Evolutionary conservation across 2,797 vertebrate species (phyloP).

Genomic region (Pampus argenteus): DNA sequence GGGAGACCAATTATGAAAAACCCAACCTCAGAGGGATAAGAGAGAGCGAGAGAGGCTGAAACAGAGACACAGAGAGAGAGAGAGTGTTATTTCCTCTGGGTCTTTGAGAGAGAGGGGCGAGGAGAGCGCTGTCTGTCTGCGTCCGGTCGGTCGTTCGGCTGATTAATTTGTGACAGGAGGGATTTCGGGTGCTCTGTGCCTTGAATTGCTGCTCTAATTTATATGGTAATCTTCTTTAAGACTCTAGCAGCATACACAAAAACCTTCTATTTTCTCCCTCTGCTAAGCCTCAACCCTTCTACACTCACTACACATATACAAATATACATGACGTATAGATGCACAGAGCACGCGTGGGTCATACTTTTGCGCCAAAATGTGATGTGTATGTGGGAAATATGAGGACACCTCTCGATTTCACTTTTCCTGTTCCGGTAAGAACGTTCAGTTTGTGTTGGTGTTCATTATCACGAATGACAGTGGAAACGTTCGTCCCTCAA

Average conservation of each 20-base stretch:
- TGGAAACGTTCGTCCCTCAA: constrained; percentile 35
- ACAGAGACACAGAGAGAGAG: constrained; percentile 31
- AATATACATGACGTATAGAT: constrained; percentile 22
- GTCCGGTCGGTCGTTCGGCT: constrained; percentile 69
- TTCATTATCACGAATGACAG: constrained; percentile 33
- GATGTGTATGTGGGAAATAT: constrained; percentile 3
- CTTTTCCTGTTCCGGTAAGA: background rate
- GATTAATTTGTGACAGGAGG: constrained; percentile 82
- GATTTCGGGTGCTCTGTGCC: constrained; percentile 72
- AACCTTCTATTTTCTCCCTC: constrained; percentile 65
- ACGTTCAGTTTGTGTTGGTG: background rate
- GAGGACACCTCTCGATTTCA: constrained; percentile 22
- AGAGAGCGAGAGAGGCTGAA: constrained; percentile 40
- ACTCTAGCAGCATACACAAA: constrained; percentile 73
- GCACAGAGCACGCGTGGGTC: constrained; percentile 9
- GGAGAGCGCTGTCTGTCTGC: constrained; percentile 58
- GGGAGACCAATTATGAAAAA: constrained; percentile 63
- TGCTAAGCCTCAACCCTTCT: constrained; percentile 54
- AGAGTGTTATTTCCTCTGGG: constrained; percentile 64
- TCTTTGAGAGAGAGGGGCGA: constrained; percentile 42
- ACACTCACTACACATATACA: constrained; percentile 39
- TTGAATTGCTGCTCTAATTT: constrained; percentile 82
- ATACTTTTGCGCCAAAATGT: constrained; percentile 1
- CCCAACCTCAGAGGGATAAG: constrained; percentile 37
- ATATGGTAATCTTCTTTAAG: constrained; percentile 83